A percentile compares a stretch with the other conserved stretches of the same genome.
These are phyloP conservation scores for Drosophila lini DNA, from an alignment of 1,140 invertebrate species.

Conservation along the genomic window DNA sequence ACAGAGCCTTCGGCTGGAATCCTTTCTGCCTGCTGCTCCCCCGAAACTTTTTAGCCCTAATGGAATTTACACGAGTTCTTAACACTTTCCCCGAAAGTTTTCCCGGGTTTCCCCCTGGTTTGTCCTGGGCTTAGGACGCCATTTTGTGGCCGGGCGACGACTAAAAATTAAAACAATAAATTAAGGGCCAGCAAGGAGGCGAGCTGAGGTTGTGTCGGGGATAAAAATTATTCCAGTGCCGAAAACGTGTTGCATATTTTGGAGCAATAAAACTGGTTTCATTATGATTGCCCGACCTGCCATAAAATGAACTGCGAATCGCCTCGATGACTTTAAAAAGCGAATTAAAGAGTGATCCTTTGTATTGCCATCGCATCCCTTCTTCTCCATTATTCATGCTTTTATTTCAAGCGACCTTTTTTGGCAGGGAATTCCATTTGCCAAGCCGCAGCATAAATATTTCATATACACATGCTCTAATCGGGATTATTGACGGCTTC, in stretches of 20 bases:
- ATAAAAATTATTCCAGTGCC: slow-evolving; percentile 15
- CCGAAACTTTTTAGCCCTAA: slow-evolving; percentile 63
- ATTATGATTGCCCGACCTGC: slow-evolving; percentile 50
- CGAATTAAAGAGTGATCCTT: slow-evolving; percentile 39
- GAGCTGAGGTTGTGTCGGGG: not conserved
- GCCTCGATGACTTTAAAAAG: slow-evolving; percentile 38
- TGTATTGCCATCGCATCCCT: slow-evolving; percentile 7
- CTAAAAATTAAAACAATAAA: slow-evolving; percentile 82
- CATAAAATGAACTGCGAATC: slow-evolving; percentile 50
- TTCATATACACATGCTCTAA: slow-evolving; percentile 60
- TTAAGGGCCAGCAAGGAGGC: slow-evolving; percentile 45
- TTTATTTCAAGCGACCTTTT: slow-evolving; percentile 24
- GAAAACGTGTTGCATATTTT: slow-evolving; percentile 54
- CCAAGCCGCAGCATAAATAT: slow-evolving; percentile 51
- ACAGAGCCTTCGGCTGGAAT: slow-evolving; percentile 28
- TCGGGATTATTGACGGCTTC: slow-evolving; percentile 42
- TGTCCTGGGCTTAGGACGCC: slow-evolving; percentile 41
- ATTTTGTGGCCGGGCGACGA: slow-evolving; percentile 67
- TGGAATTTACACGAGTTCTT: slow-evolving; percentile 80
- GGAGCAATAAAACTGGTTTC: slow-evolving; percentile 54
- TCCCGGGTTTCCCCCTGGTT: not conserved
- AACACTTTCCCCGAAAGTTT: slow-evolving; percentile 70
- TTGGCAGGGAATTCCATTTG: slow-evolving; percentile 39
- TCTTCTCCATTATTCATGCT: slow-evolving; percentile 40
- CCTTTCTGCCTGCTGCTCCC: slow-evolving; percentile 4